These are phyloP conservation scores for Stigmatopora argus DNA, from an alignment of 2,113 vertebrate species.

Conservation along the genomic window DNA sequence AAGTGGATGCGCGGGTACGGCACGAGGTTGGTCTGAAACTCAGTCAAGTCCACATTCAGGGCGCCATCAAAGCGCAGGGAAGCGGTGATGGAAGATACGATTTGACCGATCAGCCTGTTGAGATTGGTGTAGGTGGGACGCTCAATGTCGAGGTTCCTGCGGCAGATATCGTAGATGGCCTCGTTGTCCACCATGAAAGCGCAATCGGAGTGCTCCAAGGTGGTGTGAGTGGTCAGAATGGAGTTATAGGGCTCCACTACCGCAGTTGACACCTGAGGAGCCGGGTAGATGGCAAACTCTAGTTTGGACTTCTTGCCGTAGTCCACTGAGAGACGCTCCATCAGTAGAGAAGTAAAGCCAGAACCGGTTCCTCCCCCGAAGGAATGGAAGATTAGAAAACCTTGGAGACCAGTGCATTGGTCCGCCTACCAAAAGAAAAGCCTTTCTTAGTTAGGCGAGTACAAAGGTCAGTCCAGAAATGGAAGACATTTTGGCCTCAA, in stretches of 20 bases:
- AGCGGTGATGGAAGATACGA: slow-evolving; percentile 76
- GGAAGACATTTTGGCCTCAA: no score
- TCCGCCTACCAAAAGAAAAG: slow-evolving; percentile 54
- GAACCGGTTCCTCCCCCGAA: slow-evolving; percentile 72
- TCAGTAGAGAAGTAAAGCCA: slow-evolving; percentile 74
- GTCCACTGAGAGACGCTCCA: slow-evolving; percentile 72
- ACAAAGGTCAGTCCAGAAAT: no score
- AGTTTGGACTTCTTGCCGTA: slow-evolving; percentile 72
- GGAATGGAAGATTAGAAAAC: slow-evolving; percentile 72
- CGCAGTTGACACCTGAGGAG: slow-evolving; percentile 72
- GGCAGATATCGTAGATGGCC: slow-evolving; percentile 58
- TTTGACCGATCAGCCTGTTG: slow-evolving; percentile 78
- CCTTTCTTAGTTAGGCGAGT: neutral
- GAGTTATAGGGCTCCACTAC: slow-evolving; percentile 86
- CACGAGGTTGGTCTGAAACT: slow-evolving; percentile 74
- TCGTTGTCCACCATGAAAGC: slow-evolving; percentile 63
- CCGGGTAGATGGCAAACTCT: slow-evolving; percentile 64
- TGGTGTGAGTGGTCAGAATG: slow-evolving; percentile 71
- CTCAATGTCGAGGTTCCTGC: slow-evolving; percentile 80
- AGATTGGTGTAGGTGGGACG: slow-evolving; percentile 80
- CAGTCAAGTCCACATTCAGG: slow-evolving; percentile 64
- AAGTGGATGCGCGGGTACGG: slow-evolving; percentile 78
- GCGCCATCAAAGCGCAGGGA: slow-evolving; percentile 70
- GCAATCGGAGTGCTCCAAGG: slow-evolving; percentile 68
- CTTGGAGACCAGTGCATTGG: slow-evolving; percentile 73